Conservation (phyloP, 2,888 invertebrate species). For the Altica lythri region DNA sequence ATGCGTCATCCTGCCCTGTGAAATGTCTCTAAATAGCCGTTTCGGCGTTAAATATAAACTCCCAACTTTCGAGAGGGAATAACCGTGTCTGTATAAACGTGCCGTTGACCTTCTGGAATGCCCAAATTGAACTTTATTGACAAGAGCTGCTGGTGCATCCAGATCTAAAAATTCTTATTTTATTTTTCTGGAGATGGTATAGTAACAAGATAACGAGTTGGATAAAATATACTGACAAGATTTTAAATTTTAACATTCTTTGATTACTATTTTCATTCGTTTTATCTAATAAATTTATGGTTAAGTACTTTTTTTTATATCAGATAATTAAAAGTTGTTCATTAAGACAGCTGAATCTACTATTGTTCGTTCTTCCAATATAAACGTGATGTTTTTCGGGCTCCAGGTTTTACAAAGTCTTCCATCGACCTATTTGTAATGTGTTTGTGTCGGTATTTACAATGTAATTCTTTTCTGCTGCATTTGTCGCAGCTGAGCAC, state of each 20-base stretch:
- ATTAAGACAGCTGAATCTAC: too few relatives aligned
- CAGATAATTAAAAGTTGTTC: too few relatives aligned
- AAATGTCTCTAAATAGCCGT: slow-evolving; percentile 24
- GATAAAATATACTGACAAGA: too few relatives aligned
- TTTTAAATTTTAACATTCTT: too few relatives aligned
- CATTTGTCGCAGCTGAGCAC: slow-evolving; percentile 50
- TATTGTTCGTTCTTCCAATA: too few relatives aligned
- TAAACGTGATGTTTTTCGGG: slow-evolving; percentile 5
- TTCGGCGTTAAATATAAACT: slow-evolving; percentile 23
- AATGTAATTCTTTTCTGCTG: slow-evolving; percentile 49
- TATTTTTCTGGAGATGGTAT: not conserved
- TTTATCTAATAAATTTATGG: too few relatives aligned
- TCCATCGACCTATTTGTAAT: slow-evolving; percentile 9
- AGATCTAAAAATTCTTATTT: not conserved
- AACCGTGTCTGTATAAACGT: slow-evolving; percentile 2
- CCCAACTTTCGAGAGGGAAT: slow-evolving; percentile 10
- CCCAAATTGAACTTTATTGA: slow-evolving; percentile 20
- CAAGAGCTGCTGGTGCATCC: slow-evolving; percentile 1
- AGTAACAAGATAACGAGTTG: too few relatives aligned
- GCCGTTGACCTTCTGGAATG: slow-evolving; percentile 23
- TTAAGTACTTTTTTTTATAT: too few relatives aligned
- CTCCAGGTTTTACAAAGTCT: slow-evolving; percentile 1
- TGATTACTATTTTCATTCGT: too few relatives aligned
- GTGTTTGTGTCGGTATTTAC: slow-evolving; percentile 40
- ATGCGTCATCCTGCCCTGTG: slow-evolving; percentile 9